Evolutionary conservation across 2,113 vertebrate genomes (phyloP).

Genomic region (Pituophis catenifer): DNA sequence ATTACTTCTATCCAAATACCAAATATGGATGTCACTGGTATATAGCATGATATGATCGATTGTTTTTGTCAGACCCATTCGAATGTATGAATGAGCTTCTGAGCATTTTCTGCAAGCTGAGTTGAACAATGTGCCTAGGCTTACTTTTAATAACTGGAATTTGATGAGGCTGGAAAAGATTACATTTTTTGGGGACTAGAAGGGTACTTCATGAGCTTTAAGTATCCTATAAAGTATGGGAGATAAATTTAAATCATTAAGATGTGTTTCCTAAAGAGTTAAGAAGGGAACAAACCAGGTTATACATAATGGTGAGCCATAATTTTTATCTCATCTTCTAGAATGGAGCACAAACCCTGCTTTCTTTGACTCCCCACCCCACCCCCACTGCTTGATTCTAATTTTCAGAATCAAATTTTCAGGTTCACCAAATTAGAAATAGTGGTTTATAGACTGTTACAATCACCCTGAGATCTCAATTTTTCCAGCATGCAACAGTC

Average conservation of each 20-base stretch:
- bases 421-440: neutral
- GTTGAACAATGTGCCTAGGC: neutral
- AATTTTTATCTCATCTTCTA: neutral
- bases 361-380: neutral
- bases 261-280: neutral
- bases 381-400: neutral
- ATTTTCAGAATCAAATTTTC: neutral
- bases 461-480: neutral
- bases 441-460: neutral
- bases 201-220: neutral
- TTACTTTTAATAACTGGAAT: neutral
- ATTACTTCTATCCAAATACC: neutral
- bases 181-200: neutral
- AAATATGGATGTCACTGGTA: neutral
- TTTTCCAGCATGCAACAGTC: neutral
- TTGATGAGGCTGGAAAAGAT: neutral
- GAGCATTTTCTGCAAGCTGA: neutral
- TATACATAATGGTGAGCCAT: neutral
- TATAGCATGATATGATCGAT: neutral
- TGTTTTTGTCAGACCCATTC: neutral
- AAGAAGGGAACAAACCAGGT: neutral
- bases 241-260: neutral
- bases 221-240: neutral
- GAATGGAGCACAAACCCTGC: neutral
- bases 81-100: neutral